Evolutionary conservation across 2,113 vertebrate species (phyloP).

Genomic region (Microcebus ravelobensis): DNA sequence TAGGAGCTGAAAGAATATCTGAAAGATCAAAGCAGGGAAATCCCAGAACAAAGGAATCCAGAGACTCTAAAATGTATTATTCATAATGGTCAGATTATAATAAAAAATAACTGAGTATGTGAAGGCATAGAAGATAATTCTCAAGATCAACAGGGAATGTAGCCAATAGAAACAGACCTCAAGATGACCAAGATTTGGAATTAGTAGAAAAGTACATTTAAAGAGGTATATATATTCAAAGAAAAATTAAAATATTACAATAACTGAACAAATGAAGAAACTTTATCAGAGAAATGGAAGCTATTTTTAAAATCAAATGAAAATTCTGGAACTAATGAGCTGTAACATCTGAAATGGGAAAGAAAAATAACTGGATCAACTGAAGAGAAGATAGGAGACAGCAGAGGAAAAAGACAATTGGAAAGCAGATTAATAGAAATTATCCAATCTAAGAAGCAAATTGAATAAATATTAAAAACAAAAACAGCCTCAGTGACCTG

Average conservation of each 20-base stretch:
- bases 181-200: not conserved
- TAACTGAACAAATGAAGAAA: not conserved
- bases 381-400: not conserved
- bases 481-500: not conserved
- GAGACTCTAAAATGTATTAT: not conserved
- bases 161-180: not conserved
- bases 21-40: not conserved
- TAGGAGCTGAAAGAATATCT: not conserved
- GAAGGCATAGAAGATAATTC: not conserved
- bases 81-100: not conserved
- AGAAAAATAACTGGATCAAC: not conserved
- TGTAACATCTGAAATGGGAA: not conserved
- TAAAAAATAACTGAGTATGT: not conserved
- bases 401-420: not conserved
- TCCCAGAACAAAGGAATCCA: not conserved
- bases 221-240: not conserved
- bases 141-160: not conserved
- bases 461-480: not conserved
- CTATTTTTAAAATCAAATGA: slow-evolving; percentile 9
- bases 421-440: not conserved
- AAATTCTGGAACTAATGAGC: not conserved
- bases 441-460: not conserved
- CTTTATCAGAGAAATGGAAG: not conserved
- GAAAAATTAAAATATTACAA: not conserved
- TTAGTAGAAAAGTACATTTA: not conserved